Evolutionary conservation across 2,888 invertebrate genomes (phyloP), one percentile per base, ranked within the genome.

Genomic region (Ornithoptera alexandrae): DNA sequence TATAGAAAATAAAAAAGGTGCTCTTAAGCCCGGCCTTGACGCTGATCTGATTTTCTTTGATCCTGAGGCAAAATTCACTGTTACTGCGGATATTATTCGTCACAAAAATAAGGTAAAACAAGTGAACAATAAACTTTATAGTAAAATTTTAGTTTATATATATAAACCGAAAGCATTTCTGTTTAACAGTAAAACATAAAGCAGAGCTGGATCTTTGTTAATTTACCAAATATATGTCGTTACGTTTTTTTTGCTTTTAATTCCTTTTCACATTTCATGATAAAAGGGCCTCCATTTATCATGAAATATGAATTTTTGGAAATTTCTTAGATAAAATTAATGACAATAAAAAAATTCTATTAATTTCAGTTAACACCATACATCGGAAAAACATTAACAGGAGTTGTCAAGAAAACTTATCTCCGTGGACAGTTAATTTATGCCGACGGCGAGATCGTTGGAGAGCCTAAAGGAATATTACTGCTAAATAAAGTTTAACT

Each of bases 1-100:
- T 0, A 83, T 96, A 24, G 90, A 94, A 68, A 78, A 90, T 20
- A 84, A 87, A 2, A 96, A 96, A 82, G 95, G 96, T 0, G 88
- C 93, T 70, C 84, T 96, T 42, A 87, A 88, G 62, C 88, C 89
- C 7, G 95, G 95, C 7, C 93, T 93, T 66, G 96, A 96, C 78
- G 96, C 96, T 0, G 96, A 96, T 80, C 93, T 96, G 62, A 94
- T 96, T 65, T 93, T 95, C 73, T 96, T 96, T 92, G 93, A 95
- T 82, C 95, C 96, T 0, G 93, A 95, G 5, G 93, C 92, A 62
- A 88, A 89, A 39, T 94, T 95, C 76, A 83, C 84, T 59, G 94
- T 96, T 12, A 87, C 89, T 17, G 80, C 92, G 65, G 92, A 93
- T n/a, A 92, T 91, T 39, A 94, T 96, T 73, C 88, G 93, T n/a